A percentile compares a stretch with the other conserved stretches of the same genome.
phyloP scores from a whole-genome alignment of 2,888 invertebrate genomes.

The Polymixis lichenea region DNA sequence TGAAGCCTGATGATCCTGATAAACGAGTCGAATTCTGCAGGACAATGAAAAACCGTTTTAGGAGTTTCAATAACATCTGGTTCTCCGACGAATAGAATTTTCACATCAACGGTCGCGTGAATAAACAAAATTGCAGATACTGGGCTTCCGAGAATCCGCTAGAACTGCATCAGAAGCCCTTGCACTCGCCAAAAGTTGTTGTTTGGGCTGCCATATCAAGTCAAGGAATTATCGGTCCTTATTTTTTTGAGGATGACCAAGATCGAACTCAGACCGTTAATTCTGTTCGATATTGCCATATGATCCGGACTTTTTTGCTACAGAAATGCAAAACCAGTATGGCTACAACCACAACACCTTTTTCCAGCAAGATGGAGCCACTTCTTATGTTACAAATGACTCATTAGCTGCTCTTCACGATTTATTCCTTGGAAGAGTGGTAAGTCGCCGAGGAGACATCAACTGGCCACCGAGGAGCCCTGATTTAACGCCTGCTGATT shows the following conservation, averaged over 20 bases:
- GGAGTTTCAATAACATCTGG: background rate
- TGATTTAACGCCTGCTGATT: slow-evolving; percentile 3
- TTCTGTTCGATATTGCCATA: background rate
- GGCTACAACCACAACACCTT: slow-evolving; percentile 62
- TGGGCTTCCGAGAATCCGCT: background rate
- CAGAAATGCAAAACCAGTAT: slow-evolving; percentile 8
- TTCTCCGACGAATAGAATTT: background rate
- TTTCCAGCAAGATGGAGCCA: slow-evolving; percentile 66
- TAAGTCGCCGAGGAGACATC: background rate
- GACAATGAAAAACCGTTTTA: background rate
- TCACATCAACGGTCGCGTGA: background rate
- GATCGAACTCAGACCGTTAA: slow-evolving; percentile 1
- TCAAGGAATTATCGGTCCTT: background rate
- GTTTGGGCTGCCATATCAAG: too few species aligned
- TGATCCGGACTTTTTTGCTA: slow-evolving; percentile 3
- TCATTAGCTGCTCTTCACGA: slow-evolving; percentile 19
- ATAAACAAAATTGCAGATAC: background rate
- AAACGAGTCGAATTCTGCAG: too few species aligned
- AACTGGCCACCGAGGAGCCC: slow-evolving; percentile 2
- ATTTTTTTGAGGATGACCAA: background rate
- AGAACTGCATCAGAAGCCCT: background rate
- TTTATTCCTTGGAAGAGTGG: slow-evolving; percentile 3
- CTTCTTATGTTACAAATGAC: slow-evolving; percentile 64
- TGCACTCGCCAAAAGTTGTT: background rate
- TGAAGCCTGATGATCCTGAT: background rate